A percentile compares a stretch with the other conserved stretches of the same genome.
Conservation (phyloP, 2,888 invertebrate species). For the Therioaphis trifolii region DNA sequence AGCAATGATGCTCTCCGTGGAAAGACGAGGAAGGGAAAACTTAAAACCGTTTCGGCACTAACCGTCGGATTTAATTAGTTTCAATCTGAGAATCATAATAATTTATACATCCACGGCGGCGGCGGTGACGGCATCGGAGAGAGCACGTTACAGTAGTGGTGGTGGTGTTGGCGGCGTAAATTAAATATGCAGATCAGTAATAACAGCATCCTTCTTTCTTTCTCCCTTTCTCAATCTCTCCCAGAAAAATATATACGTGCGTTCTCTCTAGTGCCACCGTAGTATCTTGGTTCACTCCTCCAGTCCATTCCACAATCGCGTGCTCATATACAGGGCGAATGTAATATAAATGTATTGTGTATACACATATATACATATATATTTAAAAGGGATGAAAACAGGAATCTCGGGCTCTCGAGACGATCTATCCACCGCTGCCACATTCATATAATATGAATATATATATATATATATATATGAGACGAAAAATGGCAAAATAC, state of each 20-base stretch:
- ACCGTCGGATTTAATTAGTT: conserved; percentile 61
- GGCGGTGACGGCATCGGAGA: too few relatives aligned
- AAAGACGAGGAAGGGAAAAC: neutral
- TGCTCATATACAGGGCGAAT: neutral
- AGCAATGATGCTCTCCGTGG: too few relatives aligned
- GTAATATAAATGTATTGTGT: conserved; percentile 31
- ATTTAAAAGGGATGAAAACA: conserved; percentile 30
- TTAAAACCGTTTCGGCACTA: neutral
- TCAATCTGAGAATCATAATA: conserved; percentile 59
- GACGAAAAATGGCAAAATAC: conserved; percentile 57
- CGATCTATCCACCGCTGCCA: neutral
- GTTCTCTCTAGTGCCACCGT: neutral
- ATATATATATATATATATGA: neutral
- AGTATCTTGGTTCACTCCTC: too few relatives aligned
- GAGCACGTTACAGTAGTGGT: neutral
- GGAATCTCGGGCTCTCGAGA: conserved; percentile 42
- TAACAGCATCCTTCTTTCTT: neutral
- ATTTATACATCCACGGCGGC: conserved; percentile 34
- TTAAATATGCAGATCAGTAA: conserved; percentile 47
- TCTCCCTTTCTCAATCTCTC: neutral
- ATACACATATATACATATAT: too few relatives aligned
- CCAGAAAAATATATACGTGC: too few relatives aligned
- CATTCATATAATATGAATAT: neutral
- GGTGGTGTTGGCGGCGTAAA: neutral
- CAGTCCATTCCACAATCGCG: neutral